phyloP scores from a whole-genome alignment of 92 coral and sea anemone species.

The Virgularia gustaviana region DNA sequence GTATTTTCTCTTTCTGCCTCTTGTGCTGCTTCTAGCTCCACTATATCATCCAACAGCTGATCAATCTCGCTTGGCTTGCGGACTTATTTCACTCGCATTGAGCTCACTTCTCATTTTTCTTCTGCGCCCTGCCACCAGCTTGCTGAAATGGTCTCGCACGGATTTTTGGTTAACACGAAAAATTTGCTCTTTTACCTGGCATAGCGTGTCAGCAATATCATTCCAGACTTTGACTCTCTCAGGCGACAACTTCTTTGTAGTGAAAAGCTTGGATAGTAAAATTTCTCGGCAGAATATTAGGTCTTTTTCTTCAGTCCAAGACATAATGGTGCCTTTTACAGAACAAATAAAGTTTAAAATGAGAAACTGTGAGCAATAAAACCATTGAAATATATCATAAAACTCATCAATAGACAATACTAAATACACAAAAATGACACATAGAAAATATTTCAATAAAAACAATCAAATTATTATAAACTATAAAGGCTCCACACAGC shows the following conservation, averaged over 20 bases:
- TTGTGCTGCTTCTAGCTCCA: neutral
- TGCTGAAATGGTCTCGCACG: slow-evolving; percentile 22
- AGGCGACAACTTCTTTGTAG: slow-evolving; percentile 11
- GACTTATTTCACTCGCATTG: slow-evolving; percentile 20
- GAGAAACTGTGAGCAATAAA: too few species aligned
- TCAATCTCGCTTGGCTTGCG: slow-evolving; percentile 10
- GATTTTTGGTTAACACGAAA: slow-evolving; percentile 14
- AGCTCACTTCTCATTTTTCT: slow-evolving; percentile 10
- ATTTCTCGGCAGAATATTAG: slow-evolving; percentile 24
- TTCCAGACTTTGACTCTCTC: slow-evolving; percentile 34
- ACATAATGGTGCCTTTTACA: too few species aligned
- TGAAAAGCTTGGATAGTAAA: slow-evolving; percentile 13
- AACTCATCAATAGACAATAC: too few species aligned
- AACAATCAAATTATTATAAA: too few species aligned
- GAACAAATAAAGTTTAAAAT: too few species aligned
- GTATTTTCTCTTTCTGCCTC: neutral
- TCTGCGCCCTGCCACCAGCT: neutral
- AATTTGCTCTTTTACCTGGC: neutral
- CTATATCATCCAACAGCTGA: slow-evolving; percentile 16
- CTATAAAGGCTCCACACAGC: too few species aligned
- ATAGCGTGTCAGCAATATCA: slow-evolving; percentile 6
- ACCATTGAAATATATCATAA: too few species aligned
- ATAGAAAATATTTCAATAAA: too few species aligned
- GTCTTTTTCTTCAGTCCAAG: slow-evolving; percentile 12
- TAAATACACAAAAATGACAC: too few species aligned